Evolutionary conservation across 2,888 invertebrate species (phyloP).

Genomic region (Leucania comma): DNA sequence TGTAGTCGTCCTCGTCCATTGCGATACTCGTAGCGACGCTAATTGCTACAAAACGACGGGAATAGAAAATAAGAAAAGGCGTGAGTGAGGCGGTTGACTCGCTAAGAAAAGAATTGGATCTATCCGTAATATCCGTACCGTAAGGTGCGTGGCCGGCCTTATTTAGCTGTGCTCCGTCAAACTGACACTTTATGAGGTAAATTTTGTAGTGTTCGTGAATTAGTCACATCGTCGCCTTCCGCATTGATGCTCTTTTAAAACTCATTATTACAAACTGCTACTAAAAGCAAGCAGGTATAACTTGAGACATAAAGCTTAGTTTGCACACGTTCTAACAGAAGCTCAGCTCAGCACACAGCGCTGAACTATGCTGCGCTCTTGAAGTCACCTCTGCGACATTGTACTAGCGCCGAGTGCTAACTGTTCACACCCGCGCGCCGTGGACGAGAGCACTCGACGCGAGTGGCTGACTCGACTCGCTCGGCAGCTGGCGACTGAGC

Average conservation of each 20-base stretch:
- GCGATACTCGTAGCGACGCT: too few relatives aligned
- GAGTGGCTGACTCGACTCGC: constrained; percentile 54
- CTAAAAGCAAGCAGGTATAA: neutral
- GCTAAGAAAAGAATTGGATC: too few relatives aligned
- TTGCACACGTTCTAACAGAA: neutral
- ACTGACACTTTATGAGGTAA: neutral
- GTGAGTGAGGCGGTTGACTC: too few relatives aligned
- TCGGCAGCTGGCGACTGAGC: neutral
- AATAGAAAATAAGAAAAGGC: too few relatives aligned
- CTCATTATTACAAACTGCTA: neutral
- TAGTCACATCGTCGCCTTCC: neutral
- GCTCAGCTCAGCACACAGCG: neutral
- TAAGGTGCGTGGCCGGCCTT: neutral
- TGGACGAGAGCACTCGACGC: constrained; percentile 28
- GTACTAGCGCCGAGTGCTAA: constrained; percentile 33
- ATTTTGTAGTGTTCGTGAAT: constrained; percentile 3
- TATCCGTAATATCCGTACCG: too few relatives aligned
- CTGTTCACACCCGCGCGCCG: constrained; percentile 29
- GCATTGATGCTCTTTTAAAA: neutral
- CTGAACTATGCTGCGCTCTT: constrained; percentile 8
- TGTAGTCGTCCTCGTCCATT: too few relatives aligned
- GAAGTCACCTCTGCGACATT: constrained; percentile 10
- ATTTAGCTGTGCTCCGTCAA: neutral
- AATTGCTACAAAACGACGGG: too few relatives aligned
- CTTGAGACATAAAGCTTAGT: neutral